Evolutionary conservation across 2,113 vertebrate species (phyloP).

Genomic region (Coptodon bakossiorum): DNA sequence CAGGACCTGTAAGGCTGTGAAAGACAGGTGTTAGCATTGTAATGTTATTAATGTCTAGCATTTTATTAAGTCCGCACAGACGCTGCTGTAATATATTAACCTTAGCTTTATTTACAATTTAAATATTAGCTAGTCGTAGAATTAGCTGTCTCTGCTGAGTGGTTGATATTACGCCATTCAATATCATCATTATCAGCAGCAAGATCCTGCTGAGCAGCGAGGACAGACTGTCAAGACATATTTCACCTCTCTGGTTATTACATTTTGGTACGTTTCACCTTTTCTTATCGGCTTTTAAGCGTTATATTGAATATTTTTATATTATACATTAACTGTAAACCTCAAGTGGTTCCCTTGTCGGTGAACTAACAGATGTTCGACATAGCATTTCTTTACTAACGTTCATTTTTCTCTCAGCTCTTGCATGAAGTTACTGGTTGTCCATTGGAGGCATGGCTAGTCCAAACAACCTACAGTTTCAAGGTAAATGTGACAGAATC

Average conservation of each 20-base stretch:
- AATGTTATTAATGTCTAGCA: background rate
- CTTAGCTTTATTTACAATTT: background rate
- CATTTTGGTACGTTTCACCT: accelerated
- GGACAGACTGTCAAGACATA: background rate
- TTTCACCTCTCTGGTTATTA: background rate
- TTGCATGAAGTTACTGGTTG: background rate
- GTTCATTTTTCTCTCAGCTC: background rate
- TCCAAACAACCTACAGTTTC: conserved; percentile 76
- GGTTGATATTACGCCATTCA: background rate
- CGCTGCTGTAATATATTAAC: background rate
- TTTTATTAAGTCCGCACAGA: accelerated
- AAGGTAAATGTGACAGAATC: conserved; percentile 39
- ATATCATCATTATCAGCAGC: background rate
- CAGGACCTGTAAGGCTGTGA: background rate
- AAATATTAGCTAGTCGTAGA: background rate
- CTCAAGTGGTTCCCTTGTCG: background rate
- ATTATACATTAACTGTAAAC: background rate
- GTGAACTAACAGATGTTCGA: background rate
- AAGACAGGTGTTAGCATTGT: background rate
- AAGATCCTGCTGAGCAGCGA: background rate
- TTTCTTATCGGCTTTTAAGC: background rate
- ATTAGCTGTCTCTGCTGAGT: background rate
- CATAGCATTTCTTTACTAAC: background rate
- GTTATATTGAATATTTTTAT: background rate
- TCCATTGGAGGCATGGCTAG: conserved; percentile 67